Base-by-base conservation (phyloP, 2,888 invertebrate species). In the Muscina levida region DNA sequence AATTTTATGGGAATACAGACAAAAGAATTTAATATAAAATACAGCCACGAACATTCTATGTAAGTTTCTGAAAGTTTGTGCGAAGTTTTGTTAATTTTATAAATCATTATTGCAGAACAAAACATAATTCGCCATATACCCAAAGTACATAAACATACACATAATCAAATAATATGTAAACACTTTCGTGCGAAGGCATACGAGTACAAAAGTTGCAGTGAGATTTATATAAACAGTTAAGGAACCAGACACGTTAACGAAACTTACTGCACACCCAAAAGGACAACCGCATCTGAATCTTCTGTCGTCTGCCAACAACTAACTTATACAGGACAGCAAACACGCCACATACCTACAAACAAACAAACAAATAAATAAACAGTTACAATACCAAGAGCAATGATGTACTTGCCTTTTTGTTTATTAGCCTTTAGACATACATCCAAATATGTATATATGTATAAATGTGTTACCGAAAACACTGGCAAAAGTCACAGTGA, bases 401-500 rank as follows among this genome's bases (percentile, higher is more conserved):
- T 31, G 48, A 51, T 48, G 31, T 37, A 48, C 66, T 48, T 66
- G 46, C 22, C 31, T 15, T 31, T 48, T 51, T 42, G 66, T 51
- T 11, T 46, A 26, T 62, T 44, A 80, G 70, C 57, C 66, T 73
- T 76, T 37, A 71, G 57, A 66, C 57, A 53, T 57, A 42, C 37
- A 17, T 22, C 5, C 22, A 1, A 10, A 59, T 19, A 24, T n/a
- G n/a, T 26, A 56, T 31, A 26, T 31, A 13, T 15, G 31, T 15
- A 31, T 11, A 56, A 17, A 19, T 15, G n/a, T n/a, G n/a, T n/a
- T n/a, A n/a, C n/a, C n/a, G n/a, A 53, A 44, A 4, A 10, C 57
- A 57, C 59, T 26, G 31, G 2, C 57, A 15, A 15, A n/a, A n/a
- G n/a, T n/a, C 8, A 22, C 48, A 19, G 1, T 22, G n/a, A n/a